These are phyloP conservation scores for Druceiella hillmani DNA, from an alignment of 2,888 invertebrate genomes.

Conservation along the genomic window DNA sequence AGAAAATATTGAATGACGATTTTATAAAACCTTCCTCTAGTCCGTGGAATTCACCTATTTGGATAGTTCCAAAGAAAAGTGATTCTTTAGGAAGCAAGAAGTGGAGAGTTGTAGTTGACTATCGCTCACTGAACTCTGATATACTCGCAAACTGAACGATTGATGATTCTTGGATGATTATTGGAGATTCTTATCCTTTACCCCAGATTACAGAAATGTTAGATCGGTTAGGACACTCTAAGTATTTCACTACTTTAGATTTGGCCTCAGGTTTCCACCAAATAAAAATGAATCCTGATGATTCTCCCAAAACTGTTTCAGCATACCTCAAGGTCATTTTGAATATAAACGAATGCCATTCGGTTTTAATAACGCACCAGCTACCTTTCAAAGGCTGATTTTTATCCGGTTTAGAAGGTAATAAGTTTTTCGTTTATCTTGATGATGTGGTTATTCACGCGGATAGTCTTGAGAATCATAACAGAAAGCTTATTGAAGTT, in stretches of 20 bases:
- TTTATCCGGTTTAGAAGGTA: slow-evolving; percentile 15
- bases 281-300: slow-evolving; percentile 7
- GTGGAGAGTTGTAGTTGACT: slow-evolving; percentile 10
- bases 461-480: slow-evolving; percentile 26
- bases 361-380: too few species aligned
- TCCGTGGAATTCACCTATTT: slow-evolving; percentile 16
- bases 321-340: too few species aligned
- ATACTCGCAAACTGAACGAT: too few species aligned
- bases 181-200: slow-evolving; percentile 21
- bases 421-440: slow-evolving; percentile 21
- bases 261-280: slow-evolving; percentile 23
- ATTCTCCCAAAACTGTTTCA: slow-evolving; percentile 7
- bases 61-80: slow-evolving; percentile 15
- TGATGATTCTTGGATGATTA: slow-evolving; percentile 18
- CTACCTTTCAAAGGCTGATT: too few species aligned
- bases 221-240: slow-evolving; percentile 20
- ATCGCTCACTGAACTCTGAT: too few species aligned
- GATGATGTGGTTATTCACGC: slow-evolving; percentile 24
- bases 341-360: too few species aligned
- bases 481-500: slow-evolving; percentile 25
- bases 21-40: too few species aligned
- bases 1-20: too few species aligned
- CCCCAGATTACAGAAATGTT: slow-evolving; percentile 21
- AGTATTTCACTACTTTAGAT: slow-evolving; percentile 23
- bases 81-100: slow-evolving; percentile 15